Evolutionary conservation across 2,797 vertebrate genomes (phyloP).

Genomic region (Enteromius viviparus): DNA sequence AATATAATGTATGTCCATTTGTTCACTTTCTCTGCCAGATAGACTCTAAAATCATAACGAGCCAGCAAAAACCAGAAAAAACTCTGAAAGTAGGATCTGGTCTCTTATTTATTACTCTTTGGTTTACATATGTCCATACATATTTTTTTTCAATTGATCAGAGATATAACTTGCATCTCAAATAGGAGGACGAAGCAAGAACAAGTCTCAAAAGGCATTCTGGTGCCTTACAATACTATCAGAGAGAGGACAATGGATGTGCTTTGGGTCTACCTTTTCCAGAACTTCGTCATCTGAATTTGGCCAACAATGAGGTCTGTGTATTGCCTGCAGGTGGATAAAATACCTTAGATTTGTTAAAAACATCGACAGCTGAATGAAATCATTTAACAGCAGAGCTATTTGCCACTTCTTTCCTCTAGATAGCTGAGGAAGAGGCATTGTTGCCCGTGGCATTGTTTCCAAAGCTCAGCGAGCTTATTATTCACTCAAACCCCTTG

Average conservation of each 20-base stretch:
- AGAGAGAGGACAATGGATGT: slow-evolving; percentile 29
- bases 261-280: slow-evolving; percentile 74
- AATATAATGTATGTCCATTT: background rate
- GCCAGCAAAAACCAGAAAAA: slow-evolving; percentile 8
- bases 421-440: slow-evolving; percentile 84
- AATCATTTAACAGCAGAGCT: slow-evolving; percentile 32
- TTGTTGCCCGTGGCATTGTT: slow-evolving; percentile 83
- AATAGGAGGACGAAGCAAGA: background rate
- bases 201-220: background rate
- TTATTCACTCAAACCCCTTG: slow-evolving; percentile 86
- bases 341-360: background rate
- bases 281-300: slow-evolving; percentile 79
- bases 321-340: background rate
- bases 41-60: slow-evolving; percentile 8
- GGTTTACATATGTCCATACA: background rate
- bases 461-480: slow-evolving; percentile 79
- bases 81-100: slow-evolving; percentile 12
- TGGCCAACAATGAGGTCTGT: slow-evolving; percentile 86
- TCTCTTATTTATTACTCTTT: background rate
- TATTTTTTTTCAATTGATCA: background rate
- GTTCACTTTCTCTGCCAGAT: slow-evolving; percentile 13
- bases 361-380: slow-evolving; percentile 26
- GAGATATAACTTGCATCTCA: background rate
- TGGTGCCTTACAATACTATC: slow-evolving; percentile 15
- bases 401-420: slow-evolving; percentile 41